phyloP scores from a whole-genome alignment of 2,888 invertebrate species.

The Rapana venosa region DNA sequence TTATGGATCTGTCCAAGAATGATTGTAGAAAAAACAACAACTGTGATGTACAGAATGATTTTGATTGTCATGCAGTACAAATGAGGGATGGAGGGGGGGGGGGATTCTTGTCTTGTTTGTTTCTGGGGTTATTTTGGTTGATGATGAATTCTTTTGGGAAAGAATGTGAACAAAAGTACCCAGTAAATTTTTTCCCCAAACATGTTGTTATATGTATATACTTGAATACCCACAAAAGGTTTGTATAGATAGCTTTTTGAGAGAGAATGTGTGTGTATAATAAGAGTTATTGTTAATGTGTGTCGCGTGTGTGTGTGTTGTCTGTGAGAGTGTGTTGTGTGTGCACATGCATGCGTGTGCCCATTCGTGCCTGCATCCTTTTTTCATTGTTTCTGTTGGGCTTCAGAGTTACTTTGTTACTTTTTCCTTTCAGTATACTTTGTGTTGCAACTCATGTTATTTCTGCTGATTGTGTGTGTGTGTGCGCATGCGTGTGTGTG shows the following conservation, averaged over 20 bases:
- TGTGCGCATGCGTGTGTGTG: slow-evolving; percentile 16
- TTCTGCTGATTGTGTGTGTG: not conserved
- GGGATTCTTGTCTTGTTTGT: slow-evolving; percentile 12
- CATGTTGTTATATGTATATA: not conserved
- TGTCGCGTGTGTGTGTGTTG: not conserved
- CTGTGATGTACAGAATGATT: no score
- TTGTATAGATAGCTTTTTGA: not conserved
- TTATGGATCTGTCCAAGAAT: no score
- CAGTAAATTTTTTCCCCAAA: not conserved
- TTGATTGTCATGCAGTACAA: no score
- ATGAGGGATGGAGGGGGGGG: no score
- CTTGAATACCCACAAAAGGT: not conserved
- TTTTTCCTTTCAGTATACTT: no score
- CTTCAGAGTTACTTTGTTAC: no score
- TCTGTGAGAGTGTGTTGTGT: slow-evolving; percentile 15
- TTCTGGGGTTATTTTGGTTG: not conserved
- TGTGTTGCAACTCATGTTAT: no score
- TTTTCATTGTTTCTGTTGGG: no score
- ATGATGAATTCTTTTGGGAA: not conserved
- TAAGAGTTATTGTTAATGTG: not conserved
- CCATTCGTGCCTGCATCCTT: no score
- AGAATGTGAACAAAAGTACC: no score
- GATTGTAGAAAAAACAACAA: no score
- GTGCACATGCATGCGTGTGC: not conserved
- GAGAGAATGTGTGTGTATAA: slow-evolving; percentile 1